These are phyloP conservation scores for Melanotaenia maccullochi DNA, from an alignment of 2,797 vertebrate species.

Conservation along the genomic window DNA sequence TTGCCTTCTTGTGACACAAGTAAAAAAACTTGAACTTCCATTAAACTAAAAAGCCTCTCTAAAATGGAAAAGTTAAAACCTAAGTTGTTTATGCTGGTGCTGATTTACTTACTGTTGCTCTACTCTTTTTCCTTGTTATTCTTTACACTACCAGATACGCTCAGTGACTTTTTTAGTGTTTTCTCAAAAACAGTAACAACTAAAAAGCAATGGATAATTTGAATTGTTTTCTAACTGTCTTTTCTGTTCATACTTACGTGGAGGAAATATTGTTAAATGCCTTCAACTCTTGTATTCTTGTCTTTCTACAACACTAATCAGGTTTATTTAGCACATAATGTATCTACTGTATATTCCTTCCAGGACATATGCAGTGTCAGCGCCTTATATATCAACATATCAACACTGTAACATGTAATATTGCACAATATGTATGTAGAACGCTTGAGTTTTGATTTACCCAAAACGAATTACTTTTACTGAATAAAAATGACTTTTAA, in stretches of 20 bases:
- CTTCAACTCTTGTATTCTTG: constrained; percentile 39
- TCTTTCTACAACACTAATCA: constrained; percentile 60
- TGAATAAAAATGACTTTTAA: constrained; percentile 71
- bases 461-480: constrained; percentile 44
- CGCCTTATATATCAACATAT: constrained; percentile 71
- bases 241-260: constrained; percentile 10
- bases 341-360: constrained; percentile 49
- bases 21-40: constrained; percentile 47
- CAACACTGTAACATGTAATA: constrained; percentile 58
- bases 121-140: constrained; percentile 5
- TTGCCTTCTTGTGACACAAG: constrained; percentile 40
- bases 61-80: constrained; percentile 51
- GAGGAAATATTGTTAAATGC: constrained; percentile 39
- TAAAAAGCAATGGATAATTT: constrained; percentile 9
- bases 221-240: constrained; percentile 1
- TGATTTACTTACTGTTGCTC: constrained; percentile 36
- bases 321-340: constrained; percentile 66
- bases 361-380: constrained; percentile 45
- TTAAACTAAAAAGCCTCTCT: constrained; percentile 58
- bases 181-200: constrained; percentile 5
- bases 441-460: constrained; percentile 34
- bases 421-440: constrained; percentile 66
- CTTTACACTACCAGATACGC: constrained; percentile 35
- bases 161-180: constrained; percentile 10
- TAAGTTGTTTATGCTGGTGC: constrained; percentile 57